Conservation (phyloP, 2,888 invertebrate species). For the Agapostemon virescens region DNA sequence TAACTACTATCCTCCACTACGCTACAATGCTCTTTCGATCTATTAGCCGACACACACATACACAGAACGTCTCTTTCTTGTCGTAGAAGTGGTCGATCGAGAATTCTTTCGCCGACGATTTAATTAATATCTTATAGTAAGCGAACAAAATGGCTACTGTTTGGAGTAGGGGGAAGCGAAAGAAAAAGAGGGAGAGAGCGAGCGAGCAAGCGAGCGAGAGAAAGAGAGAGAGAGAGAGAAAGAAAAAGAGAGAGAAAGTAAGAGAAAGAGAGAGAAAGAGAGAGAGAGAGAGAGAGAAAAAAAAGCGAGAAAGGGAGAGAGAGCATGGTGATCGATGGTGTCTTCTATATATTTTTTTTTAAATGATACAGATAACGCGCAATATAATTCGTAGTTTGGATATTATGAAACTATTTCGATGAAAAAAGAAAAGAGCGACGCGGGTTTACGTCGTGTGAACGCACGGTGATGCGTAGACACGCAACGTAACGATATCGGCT, state of each 20-base stretch:
- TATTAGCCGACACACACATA: background rate
- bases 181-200: background rate
- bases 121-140: constrained; percentile 48
- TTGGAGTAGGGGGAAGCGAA: constrained; percentile 10
- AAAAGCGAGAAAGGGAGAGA: background rate
- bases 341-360: constrained; percentile 12
- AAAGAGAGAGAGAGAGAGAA: background rate
- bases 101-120: constrained; percentile 54
- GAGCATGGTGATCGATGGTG: constrained; percentile 1
- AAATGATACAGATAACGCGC: constrained; percentile 13
- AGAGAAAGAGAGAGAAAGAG: background rate
- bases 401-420: background rate
- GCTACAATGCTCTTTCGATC: constrained; percentile 38
- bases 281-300: background rate
- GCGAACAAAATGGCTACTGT: constrained; percentile 62
- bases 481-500: background rate
- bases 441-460: background rate
- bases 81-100: constrained; percentile 32
- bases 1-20: constrained; percentile 42
- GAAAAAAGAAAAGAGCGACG: background rate
- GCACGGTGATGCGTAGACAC: too few relatives aligned
- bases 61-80: background rate
- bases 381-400: constrained; percentile 16
- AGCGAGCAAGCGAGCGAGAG: background rate
- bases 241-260: background rate